phyloP scores from a whole-genome alignment of 2,888 invertebrate genomes.

The Lapara coniferarum region DNA sequence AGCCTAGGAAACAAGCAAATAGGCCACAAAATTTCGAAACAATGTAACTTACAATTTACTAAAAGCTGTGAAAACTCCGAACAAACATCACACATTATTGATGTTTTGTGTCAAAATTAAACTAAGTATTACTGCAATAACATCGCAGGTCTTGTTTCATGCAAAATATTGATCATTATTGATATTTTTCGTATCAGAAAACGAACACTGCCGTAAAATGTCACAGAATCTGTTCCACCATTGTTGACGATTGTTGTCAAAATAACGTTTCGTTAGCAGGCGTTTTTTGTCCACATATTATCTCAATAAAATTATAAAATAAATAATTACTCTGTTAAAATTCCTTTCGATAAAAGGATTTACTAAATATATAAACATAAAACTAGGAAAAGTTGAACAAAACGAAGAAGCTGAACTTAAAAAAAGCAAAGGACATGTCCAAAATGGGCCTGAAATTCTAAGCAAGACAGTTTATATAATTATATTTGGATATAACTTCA shows the following conservation, averaged over 20 bases:
- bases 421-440: no score
- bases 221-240: slow-evolving; percentile 80
- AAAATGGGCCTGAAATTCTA: no score
- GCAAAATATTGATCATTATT: slow-evolving; percentile 77
- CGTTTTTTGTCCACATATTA: slow-evolving; percentile 25
- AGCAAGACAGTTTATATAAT: no score
- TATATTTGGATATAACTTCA: no score
- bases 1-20: slow-evolving; percentile 49
- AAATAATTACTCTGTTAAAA: no score
- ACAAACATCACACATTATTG: slow-evolving; percentile 94
- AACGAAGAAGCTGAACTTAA: neutral
- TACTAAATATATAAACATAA: no score
- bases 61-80: slow-evolving; percentile 96
- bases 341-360: no score
- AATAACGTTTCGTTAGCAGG: slow-evolving; percentile 65
- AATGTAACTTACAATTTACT: slow-evolving; percentile 85
- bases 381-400: neutral
- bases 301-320: slow-evolving; percentile 1
- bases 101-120: slow-evolving; percentile 78
- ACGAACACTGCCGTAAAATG: slow-evolving; percentile 77
- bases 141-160: slow-evolving; percentile 66
- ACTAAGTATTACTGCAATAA: slow-evolving; percentile 76
- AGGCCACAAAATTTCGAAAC: slow-evolving; percentile 71
- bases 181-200: slow-evolving; percentile 78
- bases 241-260: slow-evolving; percentile 82